phyloP scores from a whole-genome alignment of 2,888 invertebrate species.

The Sisyra nigra region DNA sequence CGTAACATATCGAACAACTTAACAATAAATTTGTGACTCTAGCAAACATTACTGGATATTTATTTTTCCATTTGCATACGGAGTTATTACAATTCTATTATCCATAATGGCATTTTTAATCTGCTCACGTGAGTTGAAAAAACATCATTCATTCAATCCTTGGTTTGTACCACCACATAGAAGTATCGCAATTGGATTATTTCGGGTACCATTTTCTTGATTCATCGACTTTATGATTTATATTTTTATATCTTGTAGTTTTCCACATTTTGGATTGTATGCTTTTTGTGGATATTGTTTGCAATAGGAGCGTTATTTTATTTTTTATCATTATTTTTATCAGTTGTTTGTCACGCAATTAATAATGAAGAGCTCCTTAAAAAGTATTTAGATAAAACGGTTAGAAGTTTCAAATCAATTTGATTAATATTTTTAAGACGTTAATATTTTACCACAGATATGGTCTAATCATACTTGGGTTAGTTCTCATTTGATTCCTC shows the following conservation, averaged over 20 bases:
- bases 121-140: neutral
- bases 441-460: too few species aligned
- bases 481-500: conserved; percentile 10
- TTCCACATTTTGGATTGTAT: conserved; percentile 3
- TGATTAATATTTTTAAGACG: too few species aligned
- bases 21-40: too few species aligned
- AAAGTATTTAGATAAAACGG: conserved; percentile 13
- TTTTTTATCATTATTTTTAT: conserved; percentile 10
- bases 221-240: too few species aligned
- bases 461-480: conserved; percentile 16
- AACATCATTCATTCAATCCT: neutral
- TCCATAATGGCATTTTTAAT: neutral
- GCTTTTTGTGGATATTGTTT: conserved; percentile 7
- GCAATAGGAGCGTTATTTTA: conserved; percentile 11
- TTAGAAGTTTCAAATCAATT: conserved; percentile 12
- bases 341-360: conserved; percentile 12
- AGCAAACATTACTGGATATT: neutral
- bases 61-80: neutral
- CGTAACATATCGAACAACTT: too few species aligned
- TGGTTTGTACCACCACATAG: neutral
- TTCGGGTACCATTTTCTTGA: too few species aligned
- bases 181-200: neutral
- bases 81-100: neutral
- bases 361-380: conserved; percentile 11
- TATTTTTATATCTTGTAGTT: neutral